Evolutionary conservation across 2,888 invertebrate genomes (phyloP).

Genomic region (Lamellibrachia columna): DNA sequence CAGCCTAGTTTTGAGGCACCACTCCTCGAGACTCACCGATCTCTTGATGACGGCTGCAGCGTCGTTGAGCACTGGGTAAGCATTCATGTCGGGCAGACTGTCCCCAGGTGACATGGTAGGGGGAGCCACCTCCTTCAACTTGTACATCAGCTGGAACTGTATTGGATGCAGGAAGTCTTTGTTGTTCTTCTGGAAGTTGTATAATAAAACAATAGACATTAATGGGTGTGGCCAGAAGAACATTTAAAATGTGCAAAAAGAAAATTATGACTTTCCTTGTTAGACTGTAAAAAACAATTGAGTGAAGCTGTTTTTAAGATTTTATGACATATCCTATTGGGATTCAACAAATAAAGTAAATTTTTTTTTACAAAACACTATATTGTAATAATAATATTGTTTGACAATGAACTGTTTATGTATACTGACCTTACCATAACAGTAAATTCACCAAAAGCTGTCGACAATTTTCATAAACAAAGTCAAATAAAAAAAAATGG

Average conservation of each 20-base stretch:
- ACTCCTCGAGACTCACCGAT: not conserved
- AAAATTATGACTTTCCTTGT: not conserved
- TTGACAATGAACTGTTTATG: too few species aligned
- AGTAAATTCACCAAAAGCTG: not conserved
- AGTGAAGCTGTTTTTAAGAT: too few species aligned
- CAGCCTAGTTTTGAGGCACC: not conserved
- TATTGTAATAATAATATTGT: too few species aligned
- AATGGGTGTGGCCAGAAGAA: not conserved
- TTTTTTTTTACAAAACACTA: too few species aligned
- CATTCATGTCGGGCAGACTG: conserved; percentile 76
- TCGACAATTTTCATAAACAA: not conserved
- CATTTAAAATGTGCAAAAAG: not conserved
- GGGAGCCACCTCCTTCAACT: conserved; percentile 72
- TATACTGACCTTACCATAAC: too few species aligned
- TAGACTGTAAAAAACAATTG: not conserved
- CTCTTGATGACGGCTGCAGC: conserved; percentile 73
- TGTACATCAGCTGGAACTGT: conserved; percentile 82
- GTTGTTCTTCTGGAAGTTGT: conserved; percentile 53
- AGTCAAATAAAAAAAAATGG: not conserved
- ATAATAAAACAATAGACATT: not conserved
- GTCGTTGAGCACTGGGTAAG: conserved; percentile 88
- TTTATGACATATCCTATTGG: too few species aligned
- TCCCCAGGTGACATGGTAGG: conserved; percentile 43
- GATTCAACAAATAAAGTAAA: too few species aligned
- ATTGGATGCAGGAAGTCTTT: conserved; percentile 67